Conservation (phyloP, 2,113 vertebrate species). For the Onychorhynchus coronatus region DNA sequence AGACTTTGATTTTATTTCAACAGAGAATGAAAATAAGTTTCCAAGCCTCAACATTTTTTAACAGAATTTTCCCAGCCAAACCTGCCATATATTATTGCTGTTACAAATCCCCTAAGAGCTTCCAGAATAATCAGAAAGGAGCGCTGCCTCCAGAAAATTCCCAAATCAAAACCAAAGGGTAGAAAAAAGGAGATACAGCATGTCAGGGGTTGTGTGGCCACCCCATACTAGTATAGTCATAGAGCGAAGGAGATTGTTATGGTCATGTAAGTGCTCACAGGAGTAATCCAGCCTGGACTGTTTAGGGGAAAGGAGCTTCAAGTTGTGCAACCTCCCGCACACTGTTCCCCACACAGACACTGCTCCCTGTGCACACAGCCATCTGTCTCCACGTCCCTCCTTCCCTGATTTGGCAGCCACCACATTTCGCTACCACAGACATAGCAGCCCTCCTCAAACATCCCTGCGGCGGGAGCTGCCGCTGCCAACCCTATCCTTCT, state of each 20-base stretch:
- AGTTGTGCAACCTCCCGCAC: background rate
- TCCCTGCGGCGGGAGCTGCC: background rate
- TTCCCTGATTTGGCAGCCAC: background rate
- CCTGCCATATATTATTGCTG: background rate
- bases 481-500: background rate
- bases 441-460: background rate
- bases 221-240: background rate
- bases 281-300: background rate
- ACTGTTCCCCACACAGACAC: background rate
- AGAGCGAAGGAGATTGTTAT: background rate
- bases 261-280: background rate
- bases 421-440: accelerated
- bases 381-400: background rate
- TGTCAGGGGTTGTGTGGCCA: background rate
- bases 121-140: slow-evolving; percentile 22
- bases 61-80: slow-evolving; percentile 24
- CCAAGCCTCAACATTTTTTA: slow-evolving; percentile 41
- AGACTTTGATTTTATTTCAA: slow-evolving; percentile 38
- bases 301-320: background rate
- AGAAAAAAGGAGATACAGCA: background rate
- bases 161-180: background rate
- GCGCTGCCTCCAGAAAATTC: background rate
- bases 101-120: background rate
- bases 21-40: background rate
- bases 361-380: background rate